phyloP scores from a whole-genome alignment of 2,113 vertebrate species.

The Grammomys dolichurus region DNA sequence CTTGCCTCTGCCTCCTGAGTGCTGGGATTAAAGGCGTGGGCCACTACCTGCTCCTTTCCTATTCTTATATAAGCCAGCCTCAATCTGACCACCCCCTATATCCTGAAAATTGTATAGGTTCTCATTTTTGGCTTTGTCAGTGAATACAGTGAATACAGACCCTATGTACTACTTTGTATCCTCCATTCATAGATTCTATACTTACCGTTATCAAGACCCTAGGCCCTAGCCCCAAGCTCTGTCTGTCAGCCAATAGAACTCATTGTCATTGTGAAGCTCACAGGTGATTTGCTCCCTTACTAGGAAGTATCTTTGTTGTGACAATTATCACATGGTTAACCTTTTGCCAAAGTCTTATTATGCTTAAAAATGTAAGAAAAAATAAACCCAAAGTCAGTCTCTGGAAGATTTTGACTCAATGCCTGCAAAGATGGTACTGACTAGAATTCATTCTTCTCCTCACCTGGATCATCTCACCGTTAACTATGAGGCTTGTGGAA shows the following conservation, averaged over 20 bases:
- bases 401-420: background rate
- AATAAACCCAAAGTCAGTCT: background rate
- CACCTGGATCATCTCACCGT: background rate
- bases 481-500: background rate
- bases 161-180: background rate
- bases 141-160: background rate
- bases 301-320: background rate
- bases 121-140: background rate
- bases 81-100: background rate
- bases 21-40: background rate
- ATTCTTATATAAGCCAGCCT: background rate
- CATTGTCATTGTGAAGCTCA: background rate
- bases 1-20: background rate
- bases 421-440: background rate
- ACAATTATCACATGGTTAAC: background rate
- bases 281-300: background rate
- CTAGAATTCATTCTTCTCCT: background rate
- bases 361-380: background rate
- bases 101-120: background rate
- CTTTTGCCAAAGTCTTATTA: background rate
- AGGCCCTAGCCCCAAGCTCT: background rate
- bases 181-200: background rate
- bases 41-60: background rate
- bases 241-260: background rate
- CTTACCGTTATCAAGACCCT: background rate